Base-by-base conservation (phyloP, 2,797 vertebrate species). In the Tangara arthus region DNA sequence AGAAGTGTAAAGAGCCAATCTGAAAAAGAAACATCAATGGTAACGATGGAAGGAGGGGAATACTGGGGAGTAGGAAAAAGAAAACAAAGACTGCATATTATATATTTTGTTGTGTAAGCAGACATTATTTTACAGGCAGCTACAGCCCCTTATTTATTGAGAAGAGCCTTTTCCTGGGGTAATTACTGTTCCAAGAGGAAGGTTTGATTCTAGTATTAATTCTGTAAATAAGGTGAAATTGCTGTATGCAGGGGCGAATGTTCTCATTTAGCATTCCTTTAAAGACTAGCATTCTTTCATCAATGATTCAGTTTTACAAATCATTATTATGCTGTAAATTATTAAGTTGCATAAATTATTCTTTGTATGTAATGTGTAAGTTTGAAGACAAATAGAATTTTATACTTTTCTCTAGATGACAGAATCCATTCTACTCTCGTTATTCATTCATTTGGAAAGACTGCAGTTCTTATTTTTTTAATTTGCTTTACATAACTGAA, bases 291-390 rank as follows among this genome's bases (percentile, higher is more conserved):
- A 77, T 82, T 92, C 71, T 94, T 89, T 89, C 81, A 95, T 94
- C 66, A 94, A 95, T 96, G 87, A 95, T 96, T 95, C 88, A 95
- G 64, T 93, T 89, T 89, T 93, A 94, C 90, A 95, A 96, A 96
- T 95, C 86, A 93, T 95, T 92, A 95, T 82, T 93, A 73, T 90
- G n/a, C 34, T 55, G 53, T 94, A 93, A 97, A 97, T 97, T 95
- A 96, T 95, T 97, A 89, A 95, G 23, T 27, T 90, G 39, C 41
- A 90, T 95, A 92, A 96, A 95, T 95, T 94, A 94, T 96, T 95
- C 86, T 84, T 78, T 95, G 28, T 46, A 63, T 84, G 18, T 39
- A 84, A 90, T 64, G 28, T 64, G 37, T 61, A 87, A 93, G 9
- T 92, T 87, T 81, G 53, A 90, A 79, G 30, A 27, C 69, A 77